Base-by-base conservation (phyloP, 2,888 invertebrate species). In the Drosophila birchii region DNA sequence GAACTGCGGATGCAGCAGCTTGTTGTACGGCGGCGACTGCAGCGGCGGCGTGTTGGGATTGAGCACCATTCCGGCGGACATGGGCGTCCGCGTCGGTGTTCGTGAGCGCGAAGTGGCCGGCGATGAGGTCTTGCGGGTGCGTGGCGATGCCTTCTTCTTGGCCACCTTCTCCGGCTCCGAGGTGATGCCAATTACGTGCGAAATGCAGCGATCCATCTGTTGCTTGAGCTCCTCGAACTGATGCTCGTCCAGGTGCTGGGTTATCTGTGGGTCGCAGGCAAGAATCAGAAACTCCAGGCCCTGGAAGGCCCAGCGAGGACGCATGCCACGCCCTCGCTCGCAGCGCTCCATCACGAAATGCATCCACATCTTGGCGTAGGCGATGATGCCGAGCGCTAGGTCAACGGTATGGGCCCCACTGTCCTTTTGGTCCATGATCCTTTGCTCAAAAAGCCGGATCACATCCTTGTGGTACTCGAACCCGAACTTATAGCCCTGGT, bases 401-500 rank as follows among this genome's bases (percentile, higher is more conserved):
- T 92, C 92, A 2, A 89, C 90, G 39, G 92, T 91, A 66, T 91
- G 92, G 4, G 90, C 79, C 6, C 88, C 80, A 9, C 87, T 84
- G 49, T 86, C 94, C 64, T 82, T 91, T 12, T 91, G 91, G 12
- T 81, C 84, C 89, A 92, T 91, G 7, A 94, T 93, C 23, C 91
- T 91, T 61, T 92, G 92, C 76, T 92, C 92, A 64, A 94, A 93
- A 55, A 94, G 90, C 0, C 94, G 92, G 16, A 93, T 93, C 6
- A 94, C 93, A 77, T 94, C 94, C 74, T 94, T 94, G 84, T 94
- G 93, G 56, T 92, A 92, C 83, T 98, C 98, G 91, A 98, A 98
- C 14, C 97, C 97, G 90, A 98, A 96, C 91, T 96, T 96, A 93
- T 96, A 98, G 59, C 96, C 96, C 92, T 97, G 97, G 93, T 97